phyloP scores from a whole-genome alignment of 2,888 invertebrate genomes.

The Chaetogeoica ovagalla region DNA sequence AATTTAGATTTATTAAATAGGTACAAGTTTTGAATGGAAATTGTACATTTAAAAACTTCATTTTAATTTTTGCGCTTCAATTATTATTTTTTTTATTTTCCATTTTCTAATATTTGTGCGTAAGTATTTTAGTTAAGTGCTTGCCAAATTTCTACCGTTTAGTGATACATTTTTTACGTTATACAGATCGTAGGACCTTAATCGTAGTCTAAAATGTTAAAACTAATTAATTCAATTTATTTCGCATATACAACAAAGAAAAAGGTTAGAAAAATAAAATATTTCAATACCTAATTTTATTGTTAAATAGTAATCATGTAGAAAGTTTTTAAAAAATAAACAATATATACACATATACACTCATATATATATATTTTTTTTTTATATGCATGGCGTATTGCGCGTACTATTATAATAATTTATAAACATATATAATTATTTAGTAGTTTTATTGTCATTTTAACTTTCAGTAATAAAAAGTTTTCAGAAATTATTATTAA shows the following conservation, averaged over 20 bases:
- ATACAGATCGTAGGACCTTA: not conserved
- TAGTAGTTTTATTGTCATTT: constrained; percentile 10
- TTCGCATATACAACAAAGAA: not conserved
- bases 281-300: not conserved
- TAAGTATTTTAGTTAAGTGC: constrained; percentile 6
- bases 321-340: not conserved
- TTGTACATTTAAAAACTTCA: not conserved
- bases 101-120: constrained; percentile 13
- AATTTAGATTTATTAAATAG: constrained; percentile 3
- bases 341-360: too few relatives aligned
- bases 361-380: too few relatives aligned
- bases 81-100: constrained; percentile 10
- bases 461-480: not conserved
- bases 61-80: constrained; percentile 13
- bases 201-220: not conserved
- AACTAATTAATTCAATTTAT: not conserved
- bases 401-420: not conserved
- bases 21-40: not conserved
- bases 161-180: not conserved
- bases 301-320: not conserved
- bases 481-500: not conserved
- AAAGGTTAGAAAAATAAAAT: not conserved
- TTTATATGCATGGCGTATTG: not conserved
- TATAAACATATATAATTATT: not conserved
- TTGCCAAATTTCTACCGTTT: constrained; percentile 50